phyloP scores from a whole-genome alignment of 2,888 invertebrate genomes.

The Phoenoteleia sp. region DNA sequence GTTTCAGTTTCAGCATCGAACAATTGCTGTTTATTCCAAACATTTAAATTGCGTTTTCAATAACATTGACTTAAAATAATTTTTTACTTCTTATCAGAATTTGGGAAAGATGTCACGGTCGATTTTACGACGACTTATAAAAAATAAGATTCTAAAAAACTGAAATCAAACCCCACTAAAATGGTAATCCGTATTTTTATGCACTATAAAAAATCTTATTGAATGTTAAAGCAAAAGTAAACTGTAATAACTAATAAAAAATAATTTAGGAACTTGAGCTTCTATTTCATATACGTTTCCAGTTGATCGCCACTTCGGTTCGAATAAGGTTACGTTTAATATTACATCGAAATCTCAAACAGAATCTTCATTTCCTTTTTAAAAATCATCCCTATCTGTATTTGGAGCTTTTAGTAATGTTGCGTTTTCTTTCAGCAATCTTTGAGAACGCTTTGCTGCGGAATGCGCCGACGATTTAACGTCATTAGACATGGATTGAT shows the following conservation, averaged over 20 bases:
- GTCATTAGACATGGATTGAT: conserved; percentile 15
- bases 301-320: conserved; percentile 17
- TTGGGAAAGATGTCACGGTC: conserved; percentile 16
- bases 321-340: conserved; percentile 6
- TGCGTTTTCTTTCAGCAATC: neutral
- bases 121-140: conserved; percentile 25
- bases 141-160: conserved; percentile 18
- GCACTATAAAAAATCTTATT: conserved; percentile 38
- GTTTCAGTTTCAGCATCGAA: no score
- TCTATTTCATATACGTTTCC: conserved; percentile 17
- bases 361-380: neutral
- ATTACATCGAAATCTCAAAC: conserved; percentile 5
- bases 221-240: conserved; percentile 24
- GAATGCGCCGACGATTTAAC: conserved; percentile 7
- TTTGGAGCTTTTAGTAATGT: conserved; percentile 2
- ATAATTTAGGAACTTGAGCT: conserved; percentile 18
- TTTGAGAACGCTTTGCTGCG: neutral
- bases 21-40: no score
- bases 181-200: conserved; percentile 25
- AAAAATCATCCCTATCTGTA: neutral
- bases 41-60: no score
- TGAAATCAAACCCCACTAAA: conserved; percentile 24
- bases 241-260: conserved; percentile 31
- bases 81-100: neutral
- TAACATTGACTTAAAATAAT: neutral